These are phyloP conservation scores for Epicampocera succincta DNA, from an alignment of 2,888 invertebrate genomes.

Conservation along the genomic window DNA sequence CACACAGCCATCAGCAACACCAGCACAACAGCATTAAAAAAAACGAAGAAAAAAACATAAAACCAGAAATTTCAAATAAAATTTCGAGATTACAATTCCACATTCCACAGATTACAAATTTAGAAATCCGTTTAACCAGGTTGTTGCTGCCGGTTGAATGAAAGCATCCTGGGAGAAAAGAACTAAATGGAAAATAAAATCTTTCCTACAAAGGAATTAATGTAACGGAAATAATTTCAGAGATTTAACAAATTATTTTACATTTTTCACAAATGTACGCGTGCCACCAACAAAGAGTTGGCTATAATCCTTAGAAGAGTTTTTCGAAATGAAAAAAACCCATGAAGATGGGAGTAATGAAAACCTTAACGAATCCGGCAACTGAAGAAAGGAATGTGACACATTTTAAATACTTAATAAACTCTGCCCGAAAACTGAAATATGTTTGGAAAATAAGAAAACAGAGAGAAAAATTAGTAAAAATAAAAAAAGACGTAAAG, in stretches of 20 bases:
- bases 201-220: slow-evolving; percentile 64
- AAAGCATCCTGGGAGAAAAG: slow-evolving; percentile 8
- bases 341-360: neutral
- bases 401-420: too few species aligned
- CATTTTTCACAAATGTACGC: slow-evolving; percentile 1
- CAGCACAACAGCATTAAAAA: slow-evolving; percentile 31
- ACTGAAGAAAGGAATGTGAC: neutral
- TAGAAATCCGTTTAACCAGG: slow-evolving; percentile 37
- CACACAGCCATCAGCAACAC: slow-evolving; percentile 8
- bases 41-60: slow-evolving; percentile 6
- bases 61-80: slow-evolving; percentile 22
- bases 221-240: slow-evolving; percentile 68
- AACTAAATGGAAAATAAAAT: slow-evolving; percentile 29
- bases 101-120: slow-evolving; percentile 34
- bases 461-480: too few species aligned
- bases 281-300: slow-evolving; percentile 22
- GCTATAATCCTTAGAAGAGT: neutral
- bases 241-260: slow-evolving; percentile 66
- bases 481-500: too few species aligned
- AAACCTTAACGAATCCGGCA: neutral
- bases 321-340: neutral
- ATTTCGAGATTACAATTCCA: slow-evolving; percentile 50
- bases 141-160: slow-evolving; percentile 5
- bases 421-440: too few species aligned
- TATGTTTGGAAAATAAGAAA: too few species aligned